phyloP scores from a whole-genome alignment of 2,113 vertebrate genomes.

The Spizaetus ornatus region DNA sequence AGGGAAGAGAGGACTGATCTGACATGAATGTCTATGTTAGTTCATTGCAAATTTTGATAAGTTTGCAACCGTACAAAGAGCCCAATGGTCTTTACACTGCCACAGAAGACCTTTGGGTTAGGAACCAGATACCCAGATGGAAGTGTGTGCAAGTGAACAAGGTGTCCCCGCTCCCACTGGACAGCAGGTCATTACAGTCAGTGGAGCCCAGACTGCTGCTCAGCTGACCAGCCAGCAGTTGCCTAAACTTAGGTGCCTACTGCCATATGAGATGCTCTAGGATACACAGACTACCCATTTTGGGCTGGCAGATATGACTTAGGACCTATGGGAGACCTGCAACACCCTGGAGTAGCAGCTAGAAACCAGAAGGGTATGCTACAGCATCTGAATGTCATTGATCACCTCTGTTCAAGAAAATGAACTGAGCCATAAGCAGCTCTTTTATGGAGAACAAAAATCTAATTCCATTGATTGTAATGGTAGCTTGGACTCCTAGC shows the following conservation, averaged over 20 bases:
- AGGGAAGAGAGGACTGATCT: background rate
- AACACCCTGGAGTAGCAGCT: background rate
- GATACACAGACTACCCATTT: background rate
- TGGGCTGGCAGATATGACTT: background rate
- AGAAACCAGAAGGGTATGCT: background rate
- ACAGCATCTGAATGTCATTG: background rate
- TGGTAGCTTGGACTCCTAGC: background rate
- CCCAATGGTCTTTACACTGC: background rate
- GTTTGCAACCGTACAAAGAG: background rate
- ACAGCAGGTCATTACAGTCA: background rate
- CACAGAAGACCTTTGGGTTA: background rate
- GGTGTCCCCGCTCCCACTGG: background rate
- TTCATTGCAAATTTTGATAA: background rate
- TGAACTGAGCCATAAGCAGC: background rate
- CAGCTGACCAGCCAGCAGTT: background rate
- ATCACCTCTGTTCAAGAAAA: background rate
- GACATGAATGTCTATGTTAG: background rate
- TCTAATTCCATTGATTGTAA: background rate
- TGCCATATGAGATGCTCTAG: background rate
- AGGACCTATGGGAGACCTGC: background rate
- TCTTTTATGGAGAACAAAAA: background rate
- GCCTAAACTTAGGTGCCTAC: background rate
- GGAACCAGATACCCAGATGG: background rate
- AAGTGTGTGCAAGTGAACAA: background rate
- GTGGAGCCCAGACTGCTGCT: background rate